Evolutionary conservation across 2,888 invertebrate genomes (phyloP), one percentile per base, ranked within the genome.

Genomic region (Endomychus coccineus): DNA sequence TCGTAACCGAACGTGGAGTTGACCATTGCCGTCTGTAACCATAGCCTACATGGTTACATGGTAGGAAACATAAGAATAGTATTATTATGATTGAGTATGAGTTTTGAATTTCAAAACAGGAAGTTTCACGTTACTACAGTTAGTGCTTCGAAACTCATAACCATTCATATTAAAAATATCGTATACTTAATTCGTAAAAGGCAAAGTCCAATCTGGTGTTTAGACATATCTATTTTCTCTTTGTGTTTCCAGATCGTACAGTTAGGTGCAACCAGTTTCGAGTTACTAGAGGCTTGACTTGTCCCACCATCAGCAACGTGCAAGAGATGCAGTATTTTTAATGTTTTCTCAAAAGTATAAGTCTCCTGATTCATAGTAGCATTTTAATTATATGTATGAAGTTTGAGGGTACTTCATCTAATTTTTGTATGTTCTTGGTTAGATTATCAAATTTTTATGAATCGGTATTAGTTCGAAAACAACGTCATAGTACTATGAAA

Each of bases 151-250:
- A 16, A 24, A 33, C 2, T n/a, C 11, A 36, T 44, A 50, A 50
- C 38, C 50, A 49, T 49, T 52, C 47, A 51, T 52, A 50, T 46
- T 41, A 49, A 39, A 46, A 39, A 43, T 47, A 36, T 32, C 36
- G 34, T 40, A 23, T 34, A 34, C 30, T 36, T 32, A 29, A 27
- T 27, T 41, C 44, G 32, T 33, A 39, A 41, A 40, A 33, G 21
- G 21, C 21, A 19, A 6, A 19, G 21, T 19, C 21, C 21, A 19
- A n/a, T 19, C 21, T 7, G 21, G 6, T 38, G 17, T 32, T 55
- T 56, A 62, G 61, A 63, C 61, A 57, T 61, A 54, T 61, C 66
- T 67, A 66, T 63, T 66, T 65, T 66, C 59, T 64, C 63, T 67
- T 66, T 67, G 64, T 67, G 64, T 64, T 67, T 67, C 55, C 67